These are phyloP conservation scores for Darevskia nairensis DNA, from an alignment of 2,797 vertebrate species.

Conservation along the genomic window DNA sequence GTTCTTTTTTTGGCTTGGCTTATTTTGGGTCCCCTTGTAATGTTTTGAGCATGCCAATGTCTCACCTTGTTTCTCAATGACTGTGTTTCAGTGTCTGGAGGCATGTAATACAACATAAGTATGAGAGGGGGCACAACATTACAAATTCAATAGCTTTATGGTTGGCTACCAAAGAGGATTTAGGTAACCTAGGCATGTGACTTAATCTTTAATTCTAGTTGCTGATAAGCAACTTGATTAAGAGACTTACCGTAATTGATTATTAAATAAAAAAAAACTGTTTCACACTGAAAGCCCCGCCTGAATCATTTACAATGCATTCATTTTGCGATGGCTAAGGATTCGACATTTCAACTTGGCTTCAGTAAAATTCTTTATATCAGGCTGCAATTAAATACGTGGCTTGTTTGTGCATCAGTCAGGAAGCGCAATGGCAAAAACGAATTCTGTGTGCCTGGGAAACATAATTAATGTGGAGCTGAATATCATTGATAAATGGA, in stretches of 20 bases:
- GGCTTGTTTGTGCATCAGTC: constrained; percentile 43
- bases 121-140: too few relatives aligned
- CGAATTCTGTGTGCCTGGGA: constrained; percentile 43
- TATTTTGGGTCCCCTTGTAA: too few relatives aligned
- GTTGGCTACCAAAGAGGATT: constrained; percentile 28
- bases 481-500: constrained; percentile 71
- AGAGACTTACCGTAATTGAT: not conserved
- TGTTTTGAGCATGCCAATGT: too few relatives aligned
- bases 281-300: constrained; percentile 27
- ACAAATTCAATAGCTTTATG: not conserved
- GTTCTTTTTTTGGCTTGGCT: too few relatives aligned
- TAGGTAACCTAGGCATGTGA: constrained; percentile 45
- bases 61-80: too few relatives aligned
- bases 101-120: too few relatives aligned
- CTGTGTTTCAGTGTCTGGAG: too few relatives aligned
- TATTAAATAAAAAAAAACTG: constrained; percentile 24
- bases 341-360: constrained; percentile 53
- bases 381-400: constrained; percentile 38
- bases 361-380: constrained; percentile 50
- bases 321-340: constrained; percentile 40
- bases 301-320: constrained; percentile 63
- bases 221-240: constrained; percentile 33
- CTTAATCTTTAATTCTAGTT: constrained; percentile 63
- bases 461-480: constrained; percentile 67
- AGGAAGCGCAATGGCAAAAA: constrained; percentile 44